Evolutionary conservation across 2,113 vertebrate genomes (phyloP), one percentile per base, ranked within the genome.

Genomic region (Egretta garzetta): DNA sequence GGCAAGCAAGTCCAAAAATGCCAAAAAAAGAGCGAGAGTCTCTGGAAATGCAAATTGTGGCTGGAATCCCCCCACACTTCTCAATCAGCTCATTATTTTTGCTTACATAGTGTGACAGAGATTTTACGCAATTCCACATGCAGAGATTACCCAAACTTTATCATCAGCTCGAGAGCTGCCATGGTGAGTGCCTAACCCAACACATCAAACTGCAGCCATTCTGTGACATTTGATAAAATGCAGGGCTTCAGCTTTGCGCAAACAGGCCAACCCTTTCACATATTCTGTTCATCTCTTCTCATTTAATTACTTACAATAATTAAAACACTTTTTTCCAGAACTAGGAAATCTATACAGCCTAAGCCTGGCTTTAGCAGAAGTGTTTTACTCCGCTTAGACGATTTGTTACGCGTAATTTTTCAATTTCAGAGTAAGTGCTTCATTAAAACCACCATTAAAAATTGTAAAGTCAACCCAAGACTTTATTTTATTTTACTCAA

Each of bases 81-180:
- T 90, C 58, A 56, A 71, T 52, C 70, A 91, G 82, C 72, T 96
- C 92, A 80, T 95, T 88, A 94, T 80, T 95, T 96, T 94, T 96
- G 83, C 70, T 96, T 86, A 76, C 28, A 63, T 12, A 30, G 43
- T 83, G 41, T 95, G 96, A 96, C 87, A 97, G 74, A 95, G 75
- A 68, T 80, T 94, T 92, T 85, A 80, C 2, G 2, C 93, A 96
- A 97, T 94, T 95, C 93, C 80, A 89, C 7, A 86, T 47, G 72
- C 66, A 96, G 90, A 52, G 53, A 95, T 93, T 55, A 83, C 26
- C 93, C 62, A 91, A 55, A 96, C 58, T 95, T 94, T 21, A 93
- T 86, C 95, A 90, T 49, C 50, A 95, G 56, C 86, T 86, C 22
- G 27, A 56, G 94, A 72, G 83, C 15, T 88, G 89, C 80, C 90